Conservation (phyloP, 2,113 vertebrate genomes). For the human (Homo sapiens) region DNA sequence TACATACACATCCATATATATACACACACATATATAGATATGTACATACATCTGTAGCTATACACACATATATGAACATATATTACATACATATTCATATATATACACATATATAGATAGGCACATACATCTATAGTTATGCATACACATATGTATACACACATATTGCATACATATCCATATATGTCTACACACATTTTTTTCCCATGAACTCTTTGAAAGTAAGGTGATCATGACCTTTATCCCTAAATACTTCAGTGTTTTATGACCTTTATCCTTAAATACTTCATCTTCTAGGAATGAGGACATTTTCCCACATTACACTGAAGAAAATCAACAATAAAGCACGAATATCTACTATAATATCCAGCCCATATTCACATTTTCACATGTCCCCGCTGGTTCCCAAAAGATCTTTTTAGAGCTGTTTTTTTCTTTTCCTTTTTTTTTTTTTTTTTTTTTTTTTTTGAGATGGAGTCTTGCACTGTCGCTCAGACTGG, state of each 20-base stretch:
- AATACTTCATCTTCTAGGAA: background rate
- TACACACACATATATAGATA: background rate
- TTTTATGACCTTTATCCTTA: background rate
- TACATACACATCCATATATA: background rate
- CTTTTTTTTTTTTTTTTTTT: too few species aligned
- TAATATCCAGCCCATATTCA: background rate
- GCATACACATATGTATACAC: too few species aligned
- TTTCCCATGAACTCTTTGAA: background rate
- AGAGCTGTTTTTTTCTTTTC: background rate
- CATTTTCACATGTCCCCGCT: background rate
- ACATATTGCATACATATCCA: too few species aligned
- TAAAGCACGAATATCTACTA: background rate
- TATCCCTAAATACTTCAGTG: background rate
- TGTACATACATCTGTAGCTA: too few species aligned
- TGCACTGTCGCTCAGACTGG: too few species aligned
- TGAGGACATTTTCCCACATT: background rate
- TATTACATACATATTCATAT: too few species aligned
- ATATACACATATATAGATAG: too few species aligned
- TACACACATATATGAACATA: too few species aligned
- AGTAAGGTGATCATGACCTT: background rate
- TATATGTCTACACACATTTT: fast-evolving
- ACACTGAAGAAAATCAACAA: background rate
- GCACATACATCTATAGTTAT: too few species aligned
- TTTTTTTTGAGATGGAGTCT: too few species aligned
- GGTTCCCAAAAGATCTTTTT: background rate